Conservation (phyloP, 2,113 vertebrate species). For the Apistogramma diplotaenia region DNA sequence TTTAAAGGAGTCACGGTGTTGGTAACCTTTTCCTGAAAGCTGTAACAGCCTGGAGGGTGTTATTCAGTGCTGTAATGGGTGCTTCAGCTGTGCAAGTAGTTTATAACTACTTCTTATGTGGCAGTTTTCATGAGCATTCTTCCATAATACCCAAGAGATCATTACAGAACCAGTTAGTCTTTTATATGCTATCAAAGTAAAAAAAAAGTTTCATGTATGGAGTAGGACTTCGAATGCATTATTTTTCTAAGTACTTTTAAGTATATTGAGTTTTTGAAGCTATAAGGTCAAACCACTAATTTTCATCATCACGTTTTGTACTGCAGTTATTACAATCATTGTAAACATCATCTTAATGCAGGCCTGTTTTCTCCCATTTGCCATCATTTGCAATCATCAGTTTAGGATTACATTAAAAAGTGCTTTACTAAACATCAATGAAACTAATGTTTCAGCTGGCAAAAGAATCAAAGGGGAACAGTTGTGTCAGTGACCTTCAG, state of each 20-base stretch:
- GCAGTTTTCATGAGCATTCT: background rate
- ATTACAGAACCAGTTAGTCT: background rate
- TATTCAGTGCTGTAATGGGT: background rate
- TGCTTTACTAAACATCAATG: no score
- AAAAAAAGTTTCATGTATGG: background rate
- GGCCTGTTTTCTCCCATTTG: background rate
- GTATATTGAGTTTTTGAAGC: background rate
- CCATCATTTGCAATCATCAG: background rate
- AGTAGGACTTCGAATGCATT: background rate
- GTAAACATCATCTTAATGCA: background rate
- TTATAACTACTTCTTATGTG: background rate
- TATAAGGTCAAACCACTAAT: background rate
- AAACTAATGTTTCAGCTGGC: background rate
- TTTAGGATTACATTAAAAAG: background rate
- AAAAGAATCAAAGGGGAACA: background rate
- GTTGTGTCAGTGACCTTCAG: background rate
- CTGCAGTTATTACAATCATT: background rate
- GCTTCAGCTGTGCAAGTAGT: background rate
- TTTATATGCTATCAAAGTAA: background rate
- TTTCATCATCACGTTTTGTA: background rate
- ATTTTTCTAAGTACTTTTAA: background rate
- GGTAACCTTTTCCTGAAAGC: conserved; percentile 38
- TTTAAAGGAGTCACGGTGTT: conserved; percentile 12
- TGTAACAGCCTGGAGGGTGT: background rate
- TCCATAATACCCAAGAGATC: background rate